phyloP scores from a whole-genome alignment of 2,113 vertebrate species.

The Perca fluviatilis region DNA sequence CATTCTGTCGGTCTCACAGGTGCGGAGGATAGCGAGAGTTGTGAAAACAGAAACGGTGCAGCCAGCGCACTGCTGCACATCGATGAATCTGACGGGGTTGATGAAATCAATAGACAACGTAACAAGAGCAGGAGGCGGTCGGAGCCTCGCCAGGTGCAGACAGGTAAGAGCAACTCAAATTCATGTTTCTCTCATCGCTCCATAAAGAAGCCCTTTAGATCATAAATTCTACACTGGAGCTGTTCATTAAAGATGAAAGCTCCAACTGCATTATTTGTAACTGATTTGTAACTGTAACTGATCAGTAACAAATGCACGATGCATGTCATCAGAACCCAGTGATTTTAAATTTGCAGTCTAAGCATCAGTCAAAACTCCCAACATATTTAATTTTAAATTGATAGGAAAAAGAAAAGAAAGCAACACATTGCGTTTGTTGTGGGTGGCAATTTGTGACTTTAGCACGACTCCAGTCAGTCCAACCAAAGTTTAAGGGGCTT shows the following conservation, averaged over 20 bases:
- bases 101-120: conserved; percentile 92
- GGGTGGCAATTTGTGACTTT: background rate
- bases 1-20: conserved; percentile 70
- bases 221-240: background rate
- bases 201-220: background rate
- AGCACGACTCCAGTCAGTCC: background rate
- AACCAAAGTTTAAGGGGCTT: background rate
- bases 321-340: no score
- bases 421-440: background rate
- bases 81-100: conserved; percentile 92
- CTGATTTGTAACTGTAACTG: background rate
- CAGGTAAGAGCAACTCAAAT: conserved; percentile 84
- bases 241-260: background rate
- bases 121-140: conserved; percentile 93
- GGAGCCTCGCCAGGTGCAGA: conserved; percentile 97
- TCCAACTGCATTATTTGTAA: background rate
- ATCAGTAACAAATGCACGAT: background rate
- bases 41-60: conserved; percentile 96
- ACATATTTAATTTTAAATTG: no score
- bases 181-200: background rate
- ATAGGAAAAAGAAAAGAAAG: no score
- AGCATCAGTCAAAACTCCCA: no score
- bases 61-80: conserved; percentile 97
- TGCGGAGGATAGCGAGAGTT: conserved; percentile 91
- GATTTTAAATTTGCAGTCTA: background rate